These are phyloP conservation scores for Hecatera dysodea DNA, from an alignment of 2,888 invertebrate genomes.

Conservation along the genomic window DNA sequence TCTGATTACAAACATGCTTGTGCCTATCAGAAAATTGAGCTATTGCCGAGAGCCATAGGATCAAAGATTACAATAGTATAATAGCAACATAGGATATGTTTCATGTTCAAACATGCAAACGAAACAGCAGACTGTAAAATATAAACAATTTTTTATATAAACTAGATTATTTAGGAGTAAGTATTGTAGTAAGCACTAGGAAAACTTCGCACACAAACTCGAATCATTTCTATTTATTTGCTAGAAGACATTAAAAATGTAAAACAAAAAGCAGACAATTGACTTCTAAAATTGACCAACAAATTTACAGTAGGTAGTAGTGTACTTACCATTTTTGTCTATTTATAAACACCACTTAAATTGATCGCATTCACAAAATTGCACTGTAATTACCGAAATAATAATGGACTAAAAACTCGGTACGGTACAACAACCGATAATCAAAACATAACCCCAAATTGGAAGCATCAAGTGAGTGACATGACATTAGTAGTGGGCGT, in stretches of 20 bases:
- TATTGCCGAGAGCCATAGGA: neutral
- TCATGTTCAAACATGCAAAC: neutral
- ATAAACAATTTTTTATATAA: too few species aligned
- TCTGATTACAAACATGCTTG: neutral
- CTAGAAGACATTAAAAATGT: neutral
- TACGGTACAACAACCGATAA: neutral
- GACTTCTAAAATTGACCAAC: neutral
- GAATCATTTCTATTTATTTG: too few species aligned
- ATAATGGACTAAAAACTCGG: neutral
- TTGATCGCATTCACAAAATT: neutral
- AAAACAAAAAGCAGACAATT: neutral
- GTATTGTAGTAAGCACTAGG: neutral
- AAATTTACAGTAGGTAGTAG: neutral
- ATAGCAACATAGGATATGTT: too few species aligned
- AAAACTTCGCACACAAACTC: neutral
- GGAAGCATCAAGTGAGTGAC: too few species aligned
- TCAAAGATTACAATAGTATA: too few species aligned
- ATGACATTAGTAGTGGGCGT: too few species aligned
- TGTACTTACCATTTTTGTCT: conserved; percentile 39
- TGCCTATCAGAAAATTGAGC: neutral
- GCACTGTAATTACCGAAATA: neutral
- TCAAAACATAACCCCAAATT: conserved; percentile 31
- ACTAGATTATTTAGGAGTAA: too few species aligned
- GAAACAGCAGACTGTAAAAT: neutral
- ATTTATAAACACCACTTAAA: conserved; percentile 1